phyloP scores from a whole-genome alignment of 1,140 invertebrate species.

The Diabrotica virgifera region DNA sequence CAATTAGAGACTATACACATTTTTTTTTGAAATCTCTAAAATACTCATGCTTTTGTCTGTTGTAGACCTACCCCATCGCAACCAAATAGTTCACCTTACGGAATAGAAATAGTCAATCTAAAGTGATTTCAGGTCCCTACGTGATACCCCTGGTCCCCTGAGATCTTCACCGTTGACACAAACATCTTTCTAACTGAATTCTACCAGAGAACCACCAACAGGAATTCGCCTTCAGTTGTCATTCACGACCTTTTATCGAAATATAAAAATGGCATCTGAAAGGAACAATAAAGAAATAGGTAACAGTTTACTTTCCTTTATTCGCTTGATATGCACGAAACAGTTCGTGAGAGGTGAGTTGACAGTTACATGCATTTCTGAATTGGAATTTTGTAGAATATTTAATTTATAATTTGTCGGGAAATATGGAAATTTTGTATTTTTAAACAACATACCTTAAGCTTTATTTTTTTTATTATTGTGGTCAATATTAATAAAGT shows the following conservation, averaged over 20 bases:
- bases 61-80: too few relatives aligned
- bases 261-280: slow-evolving; percentile 30
- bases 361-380: not conserved
- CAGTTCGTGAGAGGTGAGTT: slow-evolving; percentile 8
- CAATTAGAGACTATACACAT: too few relatives aligned
- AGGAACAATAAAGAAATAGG: slow-evolving; percentile 1
- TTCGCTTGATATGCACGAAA: not conserved
- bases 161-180: slow-evolving; percentile 37
- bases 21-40: too few relatives aligned
- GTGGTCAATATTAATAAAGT: too few relatives aligned
- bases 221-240: slow-evolving; percentile 39
- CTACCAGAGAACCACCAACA: slow-evolving; percentile 38
- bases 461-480: too few relatives aligned
- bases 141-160: slow-evolving; percentile 24
- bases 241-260: slow-evolving; percentile 30
- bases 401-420: too few relatives aligned
- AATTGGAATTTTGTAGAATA: not conserved
- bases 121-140: slow-evolving; percentile 14
- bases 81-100: not conserved
- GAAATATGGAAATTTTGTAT: too few relatives aligned
- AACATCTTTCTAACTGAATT: slow-evolving; percentile 36
- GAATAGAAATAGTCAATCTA: not conserved
- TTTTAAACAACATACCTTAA: too few relatives aligned
- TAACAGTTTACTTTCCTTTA: slow-evolving; percentile 12
- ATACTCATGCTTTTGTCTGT: too few relatives aligned